phyloP scores from a whole-genome alignment of 2,113 vertebrate species.

The Hystrix brachyura region DNA sequence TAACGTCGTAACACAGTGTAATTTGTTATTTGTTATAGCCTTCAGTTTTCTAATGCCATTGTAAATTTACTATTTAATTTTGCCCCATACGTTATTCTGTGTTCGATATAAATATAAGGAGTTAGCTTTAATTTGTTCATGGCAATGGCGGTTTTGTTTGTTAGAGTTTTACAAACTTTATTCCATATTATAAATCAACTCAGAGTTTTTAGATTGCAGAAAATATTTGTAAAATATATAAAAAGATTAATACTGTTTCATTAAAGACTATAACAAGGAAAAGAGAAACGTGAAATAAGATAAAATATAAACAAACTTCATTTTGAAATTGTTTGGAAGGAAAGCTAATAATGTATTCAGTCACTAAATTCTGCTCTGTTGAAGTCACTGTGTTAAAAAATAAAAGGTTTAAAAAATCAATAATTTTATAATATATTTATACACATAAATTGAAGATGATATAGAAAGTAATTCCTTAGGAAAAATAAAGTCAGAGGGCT shows the following conservation, averaged over 20 bases:
- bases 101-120: background rate
- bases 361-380: background rate
- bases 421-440: background rate
- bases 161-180: background rate
- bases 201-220: background rate
- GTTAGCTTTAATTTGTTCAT: background rate
- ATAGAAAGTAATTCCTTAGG: background rate
- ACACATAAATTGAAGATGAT: background rate
- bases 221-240: background rate
- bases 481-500: background rate
- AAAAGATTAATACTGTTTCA: background rate
- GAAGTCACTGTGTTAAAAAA: background rate
- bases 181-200: background rate
- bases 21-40: constrained; percentile 19
- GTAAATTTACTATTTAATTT: background rate
- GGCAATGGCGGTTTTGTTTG: background rate
- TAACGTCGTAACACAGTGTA: constrained; percentile 13
- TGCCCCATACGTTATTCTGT: background rate
- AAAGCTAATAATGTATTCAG: constrained; percentile 9
- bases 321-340: background rate
- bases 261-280: background rate
- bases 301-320: background rate
- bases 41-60: background rate
- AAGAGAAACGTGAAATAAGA: background rate
- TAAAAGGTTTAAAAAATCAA: background rate